A percentile compares a stretch with the other conserved stretches of the same genome.
Conservation (phyloP, 2,113 vertebrate genomes). For the Protobothrops mucrosquamatus region DNA sequence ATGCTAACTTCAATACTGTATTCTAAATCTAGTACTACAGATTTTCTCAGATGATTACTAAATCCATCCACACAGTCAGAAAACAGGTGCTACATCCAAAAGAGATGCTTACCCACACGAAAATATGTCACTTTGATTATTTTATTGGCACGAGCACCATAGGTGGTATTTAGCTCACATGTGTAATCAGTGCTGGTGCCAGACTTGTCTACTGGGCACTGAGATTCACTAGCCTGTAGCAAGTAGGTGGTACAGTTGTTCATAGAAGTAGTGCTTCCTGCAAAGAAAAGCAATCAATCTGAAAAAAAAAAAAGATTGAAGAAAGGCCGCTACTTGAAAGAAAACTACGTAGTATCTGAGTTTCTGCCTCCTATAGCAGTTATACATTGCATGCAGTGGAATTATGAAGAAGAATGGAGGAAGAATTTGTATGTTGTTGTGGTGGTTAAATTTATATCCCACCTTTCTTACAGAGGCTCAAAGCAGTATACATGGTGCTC, state of each 20-base stretch:
- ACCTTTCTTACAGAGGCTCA: neutral
- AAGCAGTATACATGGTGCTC: neutral
- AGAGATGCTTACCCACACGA: conserved; percentile 60
- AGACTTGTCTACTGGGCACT: conserved; percentile 50
- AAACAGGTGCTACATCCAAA: neutral
- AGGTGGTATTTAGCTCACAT: conserved; percentile 56
- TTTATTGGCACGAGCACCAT: conserved; percentile 49
- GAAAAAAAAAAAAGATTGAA: neutral
- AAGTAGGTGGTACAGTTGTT: conserved; percentile 57
- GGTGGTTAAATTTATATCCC: neutral
- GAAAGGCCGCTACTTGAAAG: neutral
- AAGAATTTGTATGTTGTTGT: neutral
- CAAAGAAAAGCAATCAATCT: conserved; percentile 19
- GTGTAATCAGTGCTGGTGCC: conserved; percentile 50
- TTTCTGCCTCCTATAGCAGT: neutral
- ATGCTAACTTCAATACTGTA: neutral
- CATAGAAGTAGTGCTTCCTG: conserved; percentile 43
- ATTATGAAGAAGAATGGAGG: neutral
- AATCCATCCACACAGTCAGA: neutral
- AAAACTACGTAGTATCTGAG: neutral
- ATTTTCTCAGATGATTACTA: neutral
- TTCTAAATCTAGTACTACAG: neutral
- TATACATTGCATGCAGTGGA: neutral
- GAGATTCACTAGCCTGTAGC: conserved; percentile 24
- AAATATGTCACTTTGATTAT: conserved; percentile 61